phyloP scores from a whole-genome alignment of 1,140 invertebrate species.

The Orius insidiosus region DNA sequence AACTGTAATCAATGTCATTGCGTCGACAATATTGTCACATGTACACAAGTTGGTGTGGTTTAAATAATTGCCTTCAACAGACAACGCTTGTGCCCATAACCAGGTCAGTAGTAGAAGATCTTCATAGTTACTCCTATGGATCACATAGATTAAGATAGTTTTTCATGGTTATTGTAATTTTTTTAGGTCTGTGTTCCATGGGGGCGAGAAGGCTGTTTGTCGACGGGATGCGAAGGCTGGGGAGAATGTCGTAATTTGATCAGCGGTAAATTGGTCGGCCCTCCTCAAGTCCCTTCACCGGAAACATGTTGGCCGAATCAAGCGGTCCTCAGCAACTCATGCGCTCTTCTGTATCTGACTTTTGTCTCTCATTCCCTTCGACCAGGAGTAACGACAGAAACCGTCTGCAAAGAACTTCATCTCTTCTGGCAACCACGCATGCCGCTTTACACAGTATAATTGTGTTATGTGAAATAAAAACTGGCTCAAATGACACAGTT shows the following conservation, averaged over 20 bases:
- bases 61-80: slow-evolving; percentile 52
- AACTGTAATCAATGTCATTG: slow-evolving; percentile 74
- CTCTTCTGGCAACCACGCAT: slow-evolving; percentile 41
- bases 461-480: slow-evolving; percentile 63
- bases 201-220: slow-evolving; percentile 54
- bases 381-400: slow-evolving; percentile 52
- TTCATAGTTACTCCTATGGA: too few species aligned
- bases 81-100: slow-evolving; percentile 34
- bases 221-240: slow-evolving; percentile 53
- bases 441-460: slow-evolving; percentile 37
- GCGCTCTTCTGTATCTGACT: slow-evolving; percentile 53
- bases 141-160: too few species aligned
- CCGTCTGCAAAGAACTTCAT: slow-evolving; percentile 47
- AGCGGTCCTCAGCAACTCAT: slow-evolving; percentile 45
- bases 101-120: too few species aligned
- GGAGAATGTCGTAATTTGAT: slow-evolving; percentile 65
- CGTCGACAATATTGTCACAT: slow-evolving; percentile 48
- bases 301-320: slow-evolving; percentile 63
- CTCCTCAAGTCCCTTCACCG: slow-evolving; percentile 52
- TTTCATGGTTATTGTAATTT: too few species aligned
- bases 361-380: slow-evolving; percentile 36
- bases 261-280: slow-evolving; percentile 51
- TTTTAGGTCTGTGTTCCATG: slow-evolving; percentile 56
- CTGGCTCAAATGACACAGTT: slow-evolving; percentile 58
- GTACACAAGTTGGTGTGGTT: slow-evolving; percentile 74